phyloP scores from a whole-genome alignment of 1,140 invertebrate species.

The Mesaphorura yosii region DNA sequence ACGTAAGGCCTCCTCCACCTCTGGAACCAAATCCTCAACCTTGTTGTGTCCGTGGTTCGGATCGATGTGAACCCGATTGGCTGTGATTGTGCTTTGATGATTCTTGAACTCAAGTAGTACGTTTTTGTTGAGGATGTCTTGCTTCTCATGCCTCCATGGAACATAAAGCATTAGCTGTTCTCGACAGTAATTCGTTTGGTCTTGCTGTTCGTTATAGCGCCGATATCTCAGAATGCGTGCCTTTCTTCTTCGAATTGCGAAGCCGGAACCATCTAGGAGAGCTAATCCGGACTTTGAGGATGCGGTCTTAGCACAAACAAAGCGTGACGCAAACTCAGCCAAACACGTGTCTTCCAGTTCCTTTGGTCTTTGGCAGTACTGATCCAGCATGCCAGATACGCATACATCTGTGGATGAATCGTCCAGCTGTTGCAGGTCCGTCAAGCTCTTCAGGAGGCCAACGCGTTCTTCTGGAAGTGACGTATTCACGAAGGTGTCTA shows the following conservation, averaged over 20 bases:
- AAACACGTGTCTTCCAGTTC: neutral
- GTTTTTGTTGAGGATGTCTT: neutral
- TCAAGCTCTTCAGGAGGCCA: neutral
- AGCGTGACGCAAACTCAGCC: constrained; percentile 1
- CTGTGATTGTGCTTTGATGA: neutral
- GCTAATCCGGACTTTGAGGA: neutral
- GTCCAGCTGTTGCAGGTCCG: neutral
- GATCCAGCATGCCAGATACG: neutral
- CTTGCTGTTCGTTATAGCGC: neutral
- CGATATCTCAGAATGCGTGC: neutral
- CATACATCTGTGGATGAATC: neutral
- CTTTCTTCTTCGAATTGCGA: neutral
- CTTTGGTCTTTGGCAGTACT: neutral
- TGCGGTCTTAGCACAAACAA: too few species aligned
- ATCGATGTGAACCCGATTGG: neutral
- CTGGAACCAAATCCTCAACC: neutral
- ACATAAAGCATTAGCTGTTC: neutral
- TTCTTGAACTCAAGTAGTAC: neutral
- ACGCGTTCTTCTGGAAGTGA: neutral
- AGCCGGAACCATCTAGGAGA: neutral
- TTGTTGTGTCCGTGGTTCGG: neutral
- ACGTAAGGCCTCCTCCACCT: neutral
- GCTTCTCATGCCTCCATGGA: neutral
- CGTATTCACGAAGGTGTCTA: constrained; percentile 21
- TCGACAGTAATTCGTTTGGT: neutral